Evolutionary conservation across 2,113 vertebrate species (phyloP), one percentile per base, ranked within the genome.

Genomic region (Lanius collurio): DNA sequence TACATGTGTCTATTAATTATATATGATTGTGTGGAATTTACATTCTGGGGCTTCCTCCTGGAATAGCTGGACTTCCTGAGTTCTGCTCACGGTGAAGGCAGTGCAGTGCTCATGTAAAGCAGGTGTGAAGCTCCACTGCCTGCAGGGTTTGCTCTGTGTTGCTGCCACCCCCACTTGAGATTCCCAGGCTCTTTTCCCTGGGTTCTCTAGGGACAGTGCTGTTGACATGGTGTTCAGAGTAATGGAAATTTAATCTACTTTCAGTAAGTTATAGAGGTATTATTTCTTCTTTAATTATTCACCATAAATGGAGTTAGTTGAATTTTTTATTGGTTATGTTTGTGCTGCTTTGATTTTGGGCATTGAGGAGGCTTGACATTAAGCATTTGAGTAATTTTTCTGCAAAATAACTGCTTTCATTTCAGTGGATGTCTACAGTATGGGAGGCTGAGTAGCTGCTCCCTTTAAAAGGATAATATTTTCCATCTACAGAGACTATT

Each of bases 81-180:
- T 17, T 44, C 31, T 77, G 16, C 64, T 83, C 35, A 2, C 10
- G 7, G 21, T 20, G 0, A 0, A 4, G 33, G 49, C 15, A 64
- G 26, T 30, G 52, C 70, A 21, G 2, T 21, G 53, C 22, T 68
- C 42, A 4, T 1, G 0, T 4, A 4, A 30, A 28, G 50, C 57
- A 26, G 20, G 1, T 11, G 37, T 5, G 37, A 22, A 26, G 27
- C 69, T 82, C 23, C 8, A 0, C 15, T 49, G 64, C 42, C 37
- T 35, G 15, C 39, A 47, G 75, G 28, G 16, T 70, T n/a, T 87
- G 39, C 60, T 41, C 7, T 13, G 10, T 50, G 8, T 20, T 62
- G 21, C n/a, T 50, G 1, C 35, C 42, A 5, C 13, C 83, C 27
- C 17, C 30, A 3, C 12, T 4, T n/a, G 8, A 24, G 13, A 18